Conservation (phyloP, 2,888 invertebrate genomes). For the Erebia ligea region DNA sequence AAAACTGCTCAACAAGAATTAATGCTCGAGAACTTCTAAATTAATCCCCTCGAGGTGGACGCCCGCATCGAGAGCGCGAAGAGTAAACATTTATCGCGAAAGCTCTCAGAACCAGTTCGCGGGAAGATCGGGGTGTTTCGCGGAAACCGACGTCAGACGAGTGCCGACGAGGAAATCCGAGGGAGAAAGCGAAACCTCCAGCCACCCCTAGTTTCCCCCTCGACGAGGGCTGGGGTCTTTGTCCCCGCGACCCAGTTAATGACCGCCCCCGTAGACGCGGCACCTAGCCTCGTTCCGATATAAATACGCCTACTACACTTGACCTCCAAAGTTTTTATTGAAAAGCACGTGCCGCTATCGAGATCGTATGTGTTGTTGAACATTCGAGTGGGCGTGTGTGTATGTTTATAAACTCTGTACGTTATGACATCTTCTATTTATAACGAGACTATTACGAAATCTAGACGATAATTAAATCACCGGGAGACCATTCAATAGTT, state of each 20-base stretch:
- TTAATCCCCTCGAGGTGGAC: constrained; percentile 74
- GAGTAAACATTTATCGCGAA: constrained; percentile 66
- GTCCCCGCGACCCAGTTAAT: constrained; percentile 82
- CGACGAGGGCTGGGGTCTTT: constrained; percentile 66
- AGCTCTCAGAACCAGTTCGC: constrained; percentile 52
- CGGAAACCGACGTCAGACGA: constrained; percentile 56
- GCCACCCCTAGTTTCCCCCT: constrained; percentile 62
- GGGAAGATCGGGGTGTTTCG: constrained; percentile 61
- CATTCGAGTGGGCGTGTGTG: constrained; percentile 35
- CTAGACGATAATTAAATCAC: background rate
- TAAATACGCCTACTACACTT: constrained; percentile 83
- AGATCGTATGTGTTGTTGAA: constrained; percentile 66
- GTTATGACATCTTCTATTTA: constrained; percentile 40
- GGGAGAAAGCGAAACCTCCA: constrained; percentile 73
- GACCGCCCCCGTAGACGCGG: constrained; percentile 78
- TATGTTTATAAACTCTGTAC: constrained; percentile 33
- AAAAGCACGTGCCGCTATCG: constrained; percentile 74
- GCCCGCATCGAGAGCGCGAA: constrained; percentile 57
- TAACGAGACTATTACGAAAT: constrained; percentile 24
- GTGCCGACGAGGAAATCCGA: constrained; percentile 46
- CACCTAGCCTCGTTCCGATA: constrained; percentile 78
- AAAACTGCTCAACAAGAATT: constrained; percentile 63
- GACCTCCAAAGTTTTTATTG: constrained; percentile 83
- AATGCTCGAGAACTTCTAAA: constrained; percentile 70
- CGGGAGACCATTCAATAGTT: background rate